Evolutionary conservation across 2,888 invertebrate genomes (phyloP), one percentile per base, ranked within the genome.

Genomic region (Macroteleia sp.): DNA sequence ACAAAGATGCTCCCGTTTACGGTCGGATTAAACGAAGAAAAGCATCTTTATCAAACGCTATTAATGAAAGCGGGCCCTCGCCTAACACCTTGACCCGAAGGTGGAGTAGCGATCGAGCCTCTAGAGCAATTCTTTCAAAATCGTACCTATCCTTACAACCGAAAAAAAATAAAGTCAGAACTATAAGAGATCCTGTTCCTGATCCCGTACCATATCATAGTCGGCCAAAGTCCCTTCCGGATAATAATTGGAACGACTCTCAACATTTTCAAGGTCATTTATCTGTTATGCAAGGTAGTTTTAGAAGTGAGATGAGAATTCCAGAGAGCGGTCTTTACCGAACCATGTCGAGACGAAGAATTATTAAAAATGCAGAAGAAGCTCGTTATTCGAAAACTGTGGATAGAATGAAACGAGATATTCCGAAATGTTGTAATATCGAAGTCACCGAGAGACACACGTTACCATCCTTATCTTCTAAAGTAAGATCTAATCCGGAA

Each of bases 21-120:
- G 91, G 91, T 0, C 83, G 84, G 10, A 90, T 91, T 44, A 83
- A 89, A 16, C 81, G 90, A 3, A 82, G 89, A 50, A 89, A 89
- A 57, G 84, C 85, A 0, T 90, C 91, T 0, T 71, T 89, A 12
- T 88, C 86, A 12, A 69, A 42, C 32, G 39, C 16, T 12, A 6
- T 54, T 73, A 10, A 69, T 70, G 67, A 64, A 56, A 62, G 57
- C 2, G 39, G 64, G 30, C 71, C 71, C 1, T 56, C 59, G 32
- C 25, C 73, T 5, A 48, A 25, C 25, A 57, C 71, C 2, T 61
- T 74, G 48, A 36, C 66, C 6, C 46, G 76, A 25, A 46, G 69
- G 19, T 67, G 61, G 67, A 69, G 66, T 39, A 62, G 64, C 50
- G 73, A 79, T 36, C 44, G 64, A 50, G 66, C 44, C 41, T 59